These are phyloP conservation scores for Tetranychus cinnabarinus DNA, from an alignment of 1,140 invertebrate species.

Conservation along the genomic window DNA sequence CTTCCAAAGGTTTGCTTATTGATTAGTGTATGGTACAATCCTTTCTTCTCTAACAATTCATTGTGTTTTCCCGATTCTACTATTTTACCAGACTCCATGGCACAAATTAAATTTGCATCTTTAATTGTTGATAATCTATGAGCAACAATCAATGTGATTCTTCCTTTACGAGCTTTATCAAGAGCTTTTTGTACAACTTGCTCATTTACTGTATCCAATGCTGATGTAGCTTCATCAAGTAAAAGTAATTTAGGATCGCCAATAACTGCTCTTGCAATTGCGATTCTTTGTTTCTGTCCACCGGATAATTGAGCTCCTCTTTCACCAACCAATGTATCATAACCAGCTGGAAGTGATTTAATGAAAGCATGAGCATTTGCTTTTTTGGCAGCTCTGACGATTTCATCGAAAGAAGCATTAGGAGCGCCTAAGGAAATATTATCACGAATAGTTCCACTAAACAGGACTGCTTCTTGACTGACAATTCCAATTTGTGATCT, in stretches of 20 bases:
- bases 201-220: conserved; percentile 18
- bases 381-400: conserved; percentile 46
- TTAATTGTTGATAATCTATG: conserved; percentile 49
- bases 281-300: conserved; percentile 71
- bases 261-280: conserved; percentile 65
- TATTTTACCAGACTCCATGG: conserved; percentile 46
- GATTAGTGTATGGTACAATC: conserved; percentile 32
- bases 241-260: conserved; percentile 54
- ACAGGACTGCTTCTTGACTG: conserved; percentile 33
- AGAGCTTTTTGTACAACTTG: conserved; percentile 33
- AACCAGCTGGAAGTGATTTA: conserved; percentile 47
- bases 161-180: conserved; percentile 45
- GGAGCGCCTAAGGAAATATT: conserved; percentile 67
- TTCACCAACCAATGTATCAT: conserved; percentile 68
- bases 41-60: conserved; percentile 42
- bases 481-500: conserved; percentile 34
- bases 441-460: conserved; percentile 37
- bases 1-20: too few species aligned
- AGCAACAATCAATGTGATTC: conserved; percentile 65
- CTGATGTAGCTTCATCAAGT: conserved; percentile 48
- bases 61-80: conserved; percentile 58
- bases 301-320: conserved; percentile 52
- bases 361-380: conserved; percentile 85
- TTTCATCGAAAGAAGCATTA: conserved; percentile 32
- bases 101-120: conserved; percentile 45